A percentile compares a stretch with the other conserved stretches of the same genome.
phyloP scores from a whole-genome alignment of 2,797 vertebrate species.

The Calcarius lapponicus region DNA sequence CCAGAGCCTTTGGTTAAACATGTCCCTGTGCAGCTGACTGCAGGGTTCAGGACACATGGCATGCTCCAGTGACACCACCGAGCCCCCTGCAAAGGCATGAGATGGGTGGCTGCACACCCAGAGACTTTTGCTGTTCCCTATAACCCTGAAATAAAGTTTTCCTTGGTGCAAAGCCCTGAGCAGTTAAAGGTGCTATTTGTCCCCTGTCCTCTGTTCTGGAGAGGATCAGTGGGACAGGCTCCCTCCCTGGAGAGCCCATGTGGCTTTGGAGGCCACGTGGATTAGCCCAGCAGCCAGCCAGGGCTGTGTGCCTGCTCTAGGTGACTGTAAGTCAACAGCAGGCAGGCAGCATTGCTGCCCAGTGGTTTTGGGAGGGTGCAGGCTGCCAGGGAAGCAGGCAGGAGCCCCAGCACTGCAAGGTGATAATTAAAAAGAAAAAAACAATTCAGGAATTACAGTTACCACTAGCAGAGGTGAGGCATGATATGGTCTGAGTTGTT shows the following conservation, averaged over 20 bases:
- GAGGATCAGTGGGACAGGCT: not conserved
- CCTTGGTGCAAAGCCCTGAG: not conserved
- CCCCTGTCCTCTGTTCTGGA: not conserved
- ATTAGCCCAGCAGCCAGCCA: not conserved
- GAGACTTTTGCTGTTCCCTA: not conserved
- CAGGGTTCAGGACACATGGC: accelerated
- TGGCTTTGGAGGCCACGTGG: not conserved
- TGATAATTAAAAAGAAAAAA: not conserved
- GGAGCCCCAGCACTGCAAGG: not conserved
- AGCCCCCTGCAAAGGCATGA: not conserved
- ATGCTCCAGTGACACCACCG: not conserved
- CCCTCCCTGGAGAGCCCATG: not conserved
- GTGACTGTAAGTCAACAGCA: not conserved
- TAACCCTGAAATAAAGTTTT: not conserved
- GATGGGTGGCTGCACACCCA: too few relatives aligned
- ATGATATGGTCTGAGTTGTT: not conserved
- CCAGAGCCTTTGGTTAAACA: not conserved
- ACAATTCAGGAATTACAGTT: not conserved
- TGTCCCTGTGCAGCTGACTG: not conserved
- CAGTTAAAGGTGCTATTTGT: not conserved
- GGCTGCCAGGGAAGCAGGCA: not conserved
- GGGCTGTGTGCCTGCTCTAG: not conserved
- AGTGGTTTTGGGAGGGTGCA: not conserved
- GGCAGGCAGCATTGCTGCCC: not conserved
- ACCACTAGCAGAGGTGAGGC: not conserved